Percentiles rank a stretch among this genome's conserved stretches.
Evolutionary conservation across 2,113 vertebrate genomes (phyloP).

Genomic region (Sturnira hondurensis): DNA sequence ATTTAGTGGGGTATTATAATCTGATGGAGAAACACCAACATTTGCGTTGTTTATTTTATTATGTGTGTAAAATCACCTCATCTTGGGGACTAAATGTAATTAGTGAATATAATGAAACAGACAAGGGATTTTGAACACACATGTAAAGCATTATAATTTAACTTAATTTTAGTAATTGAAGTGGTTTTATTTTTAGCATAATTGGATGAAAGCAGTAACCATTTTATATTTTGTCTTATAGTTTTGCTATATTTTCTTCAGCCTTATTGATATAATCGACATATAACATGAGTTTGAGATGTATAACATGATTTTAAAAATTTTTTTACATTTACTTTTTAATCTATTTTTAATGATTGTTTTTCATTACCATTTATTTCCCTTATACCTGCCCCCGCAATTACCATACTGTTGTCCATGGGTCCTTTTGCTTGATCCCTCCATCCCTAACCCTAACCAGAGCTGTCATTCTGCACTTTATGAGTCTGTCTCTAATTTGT

Average conservation of each 20-base stretch:
- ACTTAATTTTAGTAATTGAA: background rate
- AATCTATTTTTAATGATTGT: too few species aligned
- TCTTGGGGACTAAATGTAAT: slow-evolving; percentile 10
- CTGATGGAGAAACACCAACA: background rate
- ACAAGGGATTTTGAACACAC: background rate
- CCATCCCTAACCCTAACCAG: too few species aligned
- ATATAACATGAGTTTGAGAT: background rate
- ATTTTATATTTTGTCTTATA: background rate
- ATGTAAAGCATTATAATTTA: background rate
- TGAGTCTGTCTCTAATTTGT: too few species aligned
- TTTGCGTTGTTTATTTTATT: background rate
- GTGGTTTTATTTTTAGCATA: slow-evolving; percentile 26
- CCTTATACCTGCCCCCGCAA: too few species aligned
- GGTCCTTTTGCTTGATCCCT: too few species aligned
- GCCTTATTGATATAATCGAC: background rate
- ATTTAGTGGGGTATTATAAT: background rate
- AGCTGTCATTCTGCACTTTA: too few species aligned
- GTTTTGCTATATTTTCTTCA: background rate
- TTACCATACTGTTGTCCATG: too few species aligned
- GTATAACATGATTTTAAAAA: background rate
- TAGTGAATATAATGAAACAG: background rate
- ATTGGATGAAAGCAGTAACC: background rate
- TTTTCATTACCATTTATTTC: too few species aligned
- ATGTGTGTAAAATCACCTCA: background rate
- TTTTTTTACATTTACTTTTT: too few species aligned